These are phyloP conservation scores for Phodopus roborovskii DNA, from an alignment of 2,113 vertebrate genomes.

Conservation along the genomic window DNA sequence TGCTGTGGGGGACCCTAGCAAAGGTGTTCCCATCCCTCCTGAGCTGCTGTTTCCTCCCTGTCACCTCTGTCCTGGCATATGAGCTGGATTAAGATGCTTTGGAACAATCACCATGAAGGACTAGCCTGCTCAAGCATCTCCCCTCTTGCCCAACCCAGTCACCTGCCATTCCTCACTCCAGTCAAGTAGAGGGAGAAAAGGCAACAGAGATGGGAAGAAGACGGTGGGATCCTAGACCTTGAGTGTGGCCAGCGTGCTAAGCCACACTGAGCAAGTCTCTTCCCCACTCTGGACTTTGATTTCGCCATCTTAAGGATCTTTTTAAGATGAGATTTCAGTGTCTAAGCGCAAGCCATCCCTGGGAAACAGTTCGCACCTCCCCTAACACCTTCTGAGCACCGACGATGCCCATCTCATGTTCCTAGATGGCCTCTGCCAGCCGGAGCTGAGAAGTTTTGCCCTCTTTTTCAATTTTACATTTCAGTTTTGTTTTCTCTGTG, in stretches of 20 bases:
- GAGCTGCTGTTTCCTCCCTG: background rate
- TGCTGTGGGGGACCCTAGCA: background rate
- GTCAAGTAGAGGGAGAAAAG: background rate
- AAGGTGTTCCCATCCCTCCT: background rate
- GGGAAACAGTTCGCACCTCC: background rate
- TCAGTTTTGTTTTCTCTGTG: background rate
- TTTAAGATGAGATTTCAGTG: background rate
- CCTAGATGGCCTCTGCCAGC: fast-evolving
- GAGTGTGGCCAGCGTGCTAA: background rate
- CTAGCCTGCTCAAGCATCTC: background rate
- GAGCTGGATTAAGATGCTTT: background rate
- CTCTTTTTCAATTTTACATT: background rate
- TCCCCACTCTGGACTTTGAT: background rate
- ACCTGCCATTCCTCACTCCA: background rate
- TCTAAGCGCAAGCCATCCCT: background rate
- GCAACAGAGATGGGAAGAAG: background rate
- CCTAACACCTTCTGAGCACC: background rate
- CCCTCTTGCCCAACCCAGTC: background rate
- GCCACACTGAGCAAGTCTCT: background rate
- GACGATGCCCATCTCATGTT: background rate
- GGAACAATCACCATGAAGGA: background rate
- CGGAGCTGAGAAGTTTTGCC: background rate
- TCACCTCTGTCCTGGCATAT: background rate
- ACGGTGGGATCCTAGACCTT: background rate
- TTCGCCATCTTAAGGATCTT: background rate